phyloP scores from a whole-genome alignment of 2,113 vertebrate genomes.

The Probosciger aterrimus region DNA sequence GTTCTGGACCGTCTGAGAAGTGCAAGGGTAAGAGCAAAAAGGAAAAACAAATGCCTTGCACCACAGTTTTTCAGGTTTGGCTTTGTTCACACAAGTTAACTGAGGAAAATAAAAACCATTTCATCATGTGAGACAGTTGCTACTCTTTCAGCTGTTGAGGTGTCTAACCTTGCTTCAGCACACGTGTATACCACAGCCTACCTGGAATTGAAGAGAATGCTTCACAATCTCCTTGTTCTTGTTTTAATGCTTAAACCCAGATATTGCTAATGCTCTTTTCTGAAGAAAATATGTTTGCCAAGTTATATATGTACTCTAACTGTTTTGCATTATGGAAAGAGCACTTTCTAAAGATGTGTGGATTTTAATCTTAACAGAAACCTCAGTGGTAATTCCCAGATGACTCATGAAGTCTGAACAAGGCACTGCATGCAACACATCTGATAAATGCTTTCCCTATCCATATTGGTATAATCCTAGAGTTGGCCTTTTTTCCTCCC shows the following conservation, averaged over 20 bases:
- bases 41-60: not conserved
- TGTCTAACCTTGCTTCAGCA: not conserved
- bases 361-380: not conserved
- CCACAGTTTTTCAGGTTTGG: not conserved
- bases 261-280: not conserved
- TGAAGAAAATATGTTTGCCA: not conserved
- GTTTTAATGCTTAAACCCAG: not conserved
- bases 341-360: not conserved
- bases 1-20: not conserved
- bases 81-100: not conserved
- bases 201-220: not conserved
- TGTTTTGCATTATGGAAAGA: not conserved
- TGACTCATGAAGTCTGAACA: not conserved
- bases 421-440: not conserved
- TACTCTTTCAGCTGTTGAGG: not conserved
- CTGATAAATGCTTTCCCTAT: not conserved
- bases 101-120: not conserved
- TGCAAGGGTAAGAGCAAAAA: not conserved
- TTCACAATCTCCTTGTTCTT: not conserved
- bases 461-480: not conserved
- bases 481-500: not conserved
- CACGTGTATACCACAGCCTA: not conserved
- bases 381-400: not conserved
- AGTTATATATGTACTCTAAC: not conserved
- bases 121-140: accelerated